phyloP scores from a whole-genome alignment of 2,797 vertebrate genomes.

The Gymnothorax reevesii region DNA sequence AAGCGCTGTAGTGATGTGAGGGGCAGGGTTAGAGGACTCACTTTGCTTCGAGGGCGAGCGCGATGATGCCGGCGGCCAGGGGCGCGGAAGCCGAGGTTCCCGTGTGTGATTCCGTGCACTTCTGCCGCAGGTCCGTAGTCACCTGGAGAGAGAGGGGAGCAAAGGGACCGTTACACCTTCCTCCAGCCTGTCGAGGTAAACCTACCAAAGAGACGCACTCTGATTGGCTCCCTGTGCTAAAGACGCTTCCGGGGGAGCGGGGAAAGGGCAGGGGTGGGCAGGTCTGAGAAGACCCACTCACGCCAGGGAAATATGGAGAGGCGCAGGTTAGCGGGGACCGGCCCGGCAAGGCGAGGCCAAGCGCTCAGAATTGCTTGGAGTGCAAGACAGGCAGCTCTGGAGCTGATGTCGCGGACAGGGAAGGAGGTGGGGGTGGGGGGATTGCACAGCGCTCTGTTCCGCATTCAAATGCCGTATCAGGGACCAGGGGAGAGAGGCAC shows the following conservation, averaged over 20 bases:
- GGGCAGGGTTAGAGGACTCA: conserved; percentile 54
- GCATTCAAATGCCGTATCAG: conserved; percentile 31
- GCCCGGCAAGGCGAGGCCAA: conserved; percentile 28
- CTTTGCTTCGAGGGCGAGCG: conserved; percentile 87
- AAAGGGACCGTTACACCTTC: conserved; percentile 25
- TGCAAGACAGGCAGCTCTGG: conserved; percentile 36
- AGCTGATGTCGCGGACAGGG: background rate
- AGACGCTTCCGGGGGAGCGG: background rate
- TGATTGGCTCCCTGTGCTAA: background rate
- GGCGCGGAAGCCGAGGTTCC: conserved; percentile 96
- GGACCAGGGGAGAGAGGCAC: conserved; percentile 27
- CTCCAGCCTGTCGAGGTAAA: conserved; percentile 38
- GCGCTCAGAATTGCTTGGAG: conserved; percentile 34
- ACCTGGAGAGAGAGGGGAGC: conserved; percentile 70
- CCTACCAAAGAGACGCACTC: conserved; percentile 56
- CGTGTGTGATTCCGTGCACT: conserved; percentile 95
- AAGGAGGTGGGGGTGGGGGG: background rate
- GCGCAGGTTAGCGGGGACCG: conserved; percentile 35
- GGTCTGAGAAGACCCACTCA: background rate
- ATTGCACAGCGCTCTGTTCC: conserved; percentile 17
- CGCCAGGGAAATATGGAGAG: background rate
- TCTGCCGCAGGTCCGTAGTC: conserved; percentile 94
- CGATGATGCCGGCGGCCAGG: conserved; percentile 95
- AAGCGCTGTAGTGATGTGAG: background rate
- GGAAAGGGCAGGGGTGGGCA: background rate